These are phyloP conservation scores for Fukomys damarensis DNA, from an alignment of 2,113 vertebrate genomes.

Conservation along the genomic window DNA sequence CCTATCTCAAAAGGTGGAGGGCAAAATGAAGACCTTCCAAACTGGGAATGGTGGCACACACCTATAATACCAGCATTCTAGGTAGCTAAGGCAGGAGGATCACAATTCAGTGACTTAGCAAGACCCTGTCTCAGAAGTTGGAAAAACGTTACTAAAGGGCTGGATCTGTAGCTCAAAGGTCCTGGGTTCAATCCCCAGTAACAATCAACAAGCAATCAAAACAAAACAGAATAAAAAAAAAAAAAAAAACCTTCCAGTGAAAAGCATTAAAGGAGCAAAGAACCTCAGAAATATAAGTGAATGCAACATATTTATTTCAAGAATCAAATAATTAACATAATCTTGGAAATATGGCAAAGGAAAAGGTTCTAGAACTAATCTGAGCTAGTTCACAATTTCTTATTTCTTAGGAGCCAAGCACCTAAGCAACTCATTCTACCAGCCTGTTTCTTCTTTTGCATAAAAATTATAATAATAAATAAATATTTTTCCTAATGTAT, in stretches of 20 bases:
- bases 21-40: not conserved
- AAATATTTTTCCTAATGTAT: not conserved
- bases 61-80: not conserved
- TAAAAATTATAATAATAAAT: not conserved
- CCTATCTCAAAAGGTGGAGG: not conserved
- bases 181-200: too few species aligned
- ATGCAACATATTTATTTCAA: not conserved
- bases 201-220: too few species aligned
- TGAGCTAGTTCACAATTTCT: not conserved
- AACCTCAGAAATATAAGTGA: not conserved
- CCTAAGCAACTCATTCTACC: not conserved
- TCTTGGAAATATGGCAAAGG: not conserved
- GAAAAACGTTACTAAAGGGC: not conserved
- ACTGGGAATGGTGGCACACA: not conserved
- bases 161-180: not conserved
- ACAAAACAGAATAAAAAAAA: too few species aligned
- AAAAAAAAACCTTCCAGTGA: not conserved
- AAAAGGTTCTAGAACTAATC: not conserved
- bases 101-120: not conserved
- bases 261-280: not conserved
- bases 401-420: not conserved
- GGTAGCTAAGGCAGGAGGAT: not conserved
- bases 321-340: not conserved
- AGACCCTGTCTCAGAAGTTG: not conserved
- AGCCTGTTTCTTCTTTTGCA: not conserved